Percentiles rank a stretch among this genome's conserved stretches.
phyloP scores from a whole-genome alignment of 2,113 vertebrate genomes.

The Pseudopodoces humilis region DNA sequence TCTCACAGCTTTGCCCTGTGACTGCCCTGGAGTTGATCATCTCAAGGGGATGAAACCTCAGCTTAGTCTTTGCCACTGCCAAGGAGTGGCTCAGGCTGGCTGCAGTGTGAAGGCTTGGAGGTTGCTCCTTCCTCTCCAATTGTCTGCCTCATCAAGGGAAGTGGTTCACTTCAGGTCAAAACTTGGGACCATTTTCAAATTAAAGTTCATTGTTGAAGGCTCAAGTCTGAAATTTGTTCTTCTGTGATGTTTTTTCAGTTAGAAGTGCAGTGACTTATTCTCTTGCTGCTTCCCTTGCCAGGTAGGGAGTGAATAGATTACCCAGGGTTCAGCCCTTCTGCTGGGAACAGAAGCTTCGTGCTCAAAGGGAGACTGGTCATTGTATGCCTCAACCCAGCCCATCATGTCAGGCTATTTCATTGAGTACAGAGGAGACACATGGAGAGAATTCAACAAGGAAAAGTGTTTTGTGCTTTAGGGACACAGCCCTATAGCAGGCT shows the following conservation, averaged over 20 bases:
- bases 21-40: background rate
- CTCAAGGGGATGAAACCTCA: accelerated
- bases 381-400: background rate
- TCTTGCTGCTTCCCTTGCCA: background rate
- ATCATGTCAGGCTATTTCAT: background rate
- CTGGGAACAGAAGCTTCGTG: background rate
- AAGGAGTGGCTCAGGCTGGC: accelerated
- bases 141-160: background rate
- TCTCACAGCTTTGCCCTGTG: background rate
- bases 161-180: background rate
- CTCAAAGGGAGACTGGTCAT: slow-evolving; percentile 9
- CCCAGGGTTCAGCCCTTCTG: slow-evolving; percentile 7
- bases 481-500: slow-evolving; percentile 12
- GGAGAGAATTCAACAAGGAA: background rate
- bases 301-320: slow-evolving; percentile 42
- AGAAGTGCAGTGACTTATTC: background rate
- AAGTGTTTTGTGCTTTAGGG: slow-evolving; percentile 30
- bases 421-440: background rate
- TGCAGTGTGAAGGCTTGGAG: background rate
- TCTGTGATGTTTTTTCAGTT: slow-evolving; percentile 28
- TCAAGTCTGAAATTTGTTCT: background rate
- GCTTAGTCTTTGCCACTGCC: background rate
- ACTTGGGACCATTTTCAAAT: slow-evolving; percentile 27
- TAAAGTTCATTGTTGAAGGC: slow-evolving; percentile 28
- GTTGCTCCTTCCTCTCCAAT: background rate